Base-by-base conservation (phyloP, 2,888 invertebrate species). In the Dorcus parallelipipedus region DNA sequence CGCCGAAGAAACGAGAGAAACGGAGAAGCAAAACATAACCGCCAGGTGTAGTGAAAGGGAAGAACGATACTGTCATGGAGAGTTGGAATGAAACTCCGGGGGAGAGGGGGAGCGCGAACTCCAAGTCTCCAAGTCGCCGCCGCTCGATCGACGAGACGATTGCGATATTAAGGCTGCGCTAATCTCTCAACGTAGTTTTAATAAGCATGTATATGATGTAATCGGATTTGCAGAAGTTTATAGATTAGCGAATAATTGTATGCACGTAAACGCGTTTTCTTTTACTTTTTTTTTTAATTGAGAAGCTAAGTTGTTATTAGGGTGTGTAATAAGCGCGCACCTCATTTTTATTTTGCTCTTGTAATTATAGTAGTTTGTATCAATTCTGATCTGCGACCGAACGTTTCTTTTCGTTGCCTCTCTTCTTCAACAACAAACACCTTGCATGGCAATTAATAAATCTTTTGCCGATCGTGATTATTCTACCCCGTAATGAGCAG, bases 21-120 rank as follows among this genome's bases (percentile, higher is more conserved):
- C 52, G 59, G 57, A 56, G 59, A 55, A 57, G 54, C 39, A 42
- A 38, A 39, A 49, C 57, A 58, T 66, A 64, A 65, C 70, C 68
- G 63, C 65, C 60, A 70, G 71, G 64, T 67, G 58, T 69, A 71
- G 73, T 73, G 73, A 73, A 73, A 73, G 72, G 73, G 70, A 69
- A 65, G 69, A 53, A 53, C 48, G 48, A 39, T 55, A 55, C 38
- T 43, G 51, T 56, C 50, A 39, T 38, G 50, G 26, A 33, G 26
- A 33, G 26, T 33, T 33, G 26, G 26, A 33, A 33, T 33, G 26
- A 33, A 33, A 33, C 26, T 33, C 26, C 20, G 20, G 20, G 20
- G 20, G 3, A 0, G 20, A 20, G 20, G 26, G 26, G 26, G 26
- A 6, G 26, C 4, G 6, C 26, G 26, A 33, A 33, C 26, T 33